A percentile compares a stretch with the other conserved stretches of the same genome.
Evolutionary conservation across 2,888 invertebrate genomes (phyloP).

Genomic region (Criorhina ranunculi): DNA sequence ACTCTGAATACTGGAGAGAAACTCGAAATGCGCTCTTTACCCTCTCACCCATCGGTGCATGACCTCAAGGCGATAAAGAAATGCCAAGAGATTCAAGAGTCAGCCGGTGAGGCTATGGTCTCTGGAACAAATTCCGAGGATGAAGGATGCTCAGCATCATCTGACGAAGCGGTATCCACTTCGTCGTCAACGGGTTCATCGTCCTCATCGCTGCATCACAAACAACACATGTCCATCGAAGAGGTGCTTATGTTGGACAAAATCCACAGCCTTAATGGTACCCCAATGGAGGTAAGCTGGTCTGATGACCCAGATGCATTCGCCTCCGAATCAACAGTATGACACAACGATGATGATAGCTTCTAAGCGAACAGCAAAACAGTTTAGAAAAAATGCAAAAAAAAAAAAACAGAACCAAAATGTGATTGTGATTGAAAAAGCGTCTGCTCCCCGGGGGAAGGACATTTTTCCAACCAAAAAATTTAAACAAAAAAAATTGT

Average conservation of each 20-base stretch:
- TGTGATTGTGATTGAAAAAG: slow-evolving; percentile 77
- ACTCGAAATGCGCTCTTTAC: slow-evolving; percentile 79
- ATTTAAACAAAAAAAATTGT: slow-evolving; percentile 48
- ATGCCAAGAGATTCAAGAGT: slow-evolving; percentile 86
- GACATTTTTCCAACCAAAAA: slow-evolving; percentile 71
- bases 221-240: slow-evolving; percentile 80
- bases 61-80: slow-evolving; percentile 82
- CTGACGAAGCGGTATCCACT: slow-evolving; percentile 84
- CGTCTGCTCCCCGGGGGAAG: slow-evolving; percentile 73
- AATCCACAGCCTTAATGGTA: slow-evolving; percentile 84
- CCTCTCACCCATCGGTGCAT: slow-evolving; percentile 81
- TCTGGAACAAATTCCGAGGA: slow-evolving; percentile 88
- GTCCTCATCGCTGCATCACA: slow-evolving; percentile 81
- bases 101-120: slow-evolving; percentile 88
- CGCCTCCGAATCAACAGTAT: slow-evolving; percentile 81
- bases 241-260: slow-evolving; percentile 82
- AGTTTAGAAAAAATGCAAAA: slow-evolving; percentile 73
- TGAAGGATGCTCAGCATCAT: slow-evolving; percentile 86
- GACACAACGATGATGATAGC: slow-evolving; percentile 84
- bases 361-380: slow-evolving; percentile 80
- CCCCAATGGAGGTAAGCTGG: slow-evolving; percentile 85
- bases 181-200: slow-evolving; percentile 84
- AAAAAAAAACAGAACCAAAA: slow-evolving; percentile 75
- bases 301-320: slow-evolving; percentile 83
- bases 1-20: slow-evolving; percentile 80